Base-by-base conservation (phyloP, 2,797 vertebrate genomes). In the Paedocypris micromegethes region DNA sequence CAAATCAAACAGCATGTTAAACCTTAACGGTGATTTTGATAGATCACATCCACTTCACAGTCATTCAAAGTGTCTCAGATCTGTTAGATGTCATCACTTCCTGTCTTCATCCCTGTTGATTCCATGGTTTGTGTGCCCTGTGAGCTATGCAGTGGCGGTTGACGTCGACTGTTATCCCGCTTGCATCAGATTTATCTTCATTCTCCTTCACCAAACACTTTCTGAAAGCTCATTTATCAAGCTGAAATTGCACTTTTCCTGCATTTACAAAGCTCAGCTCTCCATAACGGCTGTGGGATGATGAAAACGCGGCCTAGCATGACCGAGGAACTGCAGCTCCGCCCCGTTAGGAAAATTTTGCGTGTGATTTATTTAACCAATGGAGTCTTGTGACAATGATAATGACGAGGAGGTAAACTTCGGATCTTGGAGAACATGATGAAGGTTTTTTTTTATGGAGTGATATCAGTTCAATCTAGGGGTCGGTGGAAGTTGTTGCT, bases 101-200 rank as follows among this genome's bases (percentile, higher is more conserved):
- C 5, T 46, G 71, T 79, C 73, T 76, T 23, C 76, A 78, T 52
- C 3, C 39, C 69, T 80, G 72, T 75, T 73, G 75, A 75, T 76
- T 47, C 9, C 42, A 9, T 9, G 46, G 68, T 66, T 9, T 67
- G 82, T 42, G 72, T 73, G 68, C 79, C 79, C 45, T 9, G 62
- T 58, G 72, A 72, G 77, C 81, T 74, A 80, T 87, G 87, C 84
- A 83, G 79, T 77, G 70, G 83, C 80, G 87, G 86, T 83, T 83
- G 79, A 74, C 76, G 81, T 85, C 82, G 87, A 85, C 83, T 85
- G 85, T 89, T 89, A 89, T 89, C 83, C 84, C 79, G 82, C 87
- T 90, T 90, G 88, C 84, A 85, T 88, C 85, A 87, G 85, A 89
- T 90, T 89, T 86, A 86, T 86, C 78, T 88, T 86, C 81, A 84